Conservation (phyloP, 1,140 invertebrate genomes). For the Bathynomus jamesi region DNA sequence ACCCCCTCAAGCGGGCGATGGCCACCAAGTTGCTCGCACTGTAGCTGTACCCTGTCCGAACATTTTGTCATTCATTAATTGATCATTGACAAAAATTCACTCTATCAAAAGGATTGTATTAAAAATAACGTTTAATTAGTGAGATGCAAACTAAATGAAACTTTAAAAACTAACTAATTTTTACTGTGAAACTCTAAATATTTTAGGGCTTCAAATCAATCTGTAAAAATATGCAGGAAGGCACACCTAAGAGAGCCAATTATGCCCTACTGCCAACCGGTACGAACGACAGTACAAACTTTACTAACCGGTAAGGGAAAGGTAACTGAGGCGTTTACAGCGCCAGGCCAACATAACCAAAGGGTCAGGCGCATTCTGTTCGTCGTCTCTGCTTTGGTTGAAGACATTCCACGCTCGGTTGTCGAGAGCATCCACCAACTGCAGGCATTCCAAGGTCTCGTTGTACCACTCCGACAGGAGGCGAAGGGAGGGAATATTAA, state of each 20-base stretch:
- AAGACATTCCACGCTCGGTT: constrained; percentile 36
- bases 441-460: constrained; percentile 55
- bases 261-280: too few species aligned
- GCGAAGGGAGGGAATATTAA: constrained; percentile 35
- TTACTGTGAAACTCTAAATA: too few species aligned
- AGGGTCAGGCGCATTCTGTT: constrained; percentile 53
- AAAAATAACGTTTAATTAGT: constrained; percentile 17
- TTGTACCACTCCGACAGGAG: constrained; percentile 53
- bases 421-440: constrained; percentile 60
- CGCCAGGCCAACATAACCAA: constrained; percentile 68
- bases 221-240: too few species aligned
- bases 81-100: constrained; percentile 20
- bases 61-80: background rate
- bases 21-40: constrained; percentile 58
- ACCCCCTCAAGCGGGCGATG: constrained; percentile 56
- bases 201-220: too few species aligned
- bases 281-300: background rate
- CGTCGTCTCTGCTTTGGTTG: constrained; percentile 40
- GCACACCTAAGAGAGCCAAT: too few species aligned
- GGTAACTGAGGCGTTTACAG: constrained; percentile 56
- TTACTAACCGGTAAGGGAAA: constrained; percentile 54
- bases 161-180: too few species aligned
- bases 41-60: constrained; percentile 54
- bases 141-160: background rate
- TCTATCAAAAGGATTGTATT: constrained; percentile 15